Evolutionary conservation across 1,140 invertebrate species (phyloP).

Genomic region (Theocolax elegans): DNA sequence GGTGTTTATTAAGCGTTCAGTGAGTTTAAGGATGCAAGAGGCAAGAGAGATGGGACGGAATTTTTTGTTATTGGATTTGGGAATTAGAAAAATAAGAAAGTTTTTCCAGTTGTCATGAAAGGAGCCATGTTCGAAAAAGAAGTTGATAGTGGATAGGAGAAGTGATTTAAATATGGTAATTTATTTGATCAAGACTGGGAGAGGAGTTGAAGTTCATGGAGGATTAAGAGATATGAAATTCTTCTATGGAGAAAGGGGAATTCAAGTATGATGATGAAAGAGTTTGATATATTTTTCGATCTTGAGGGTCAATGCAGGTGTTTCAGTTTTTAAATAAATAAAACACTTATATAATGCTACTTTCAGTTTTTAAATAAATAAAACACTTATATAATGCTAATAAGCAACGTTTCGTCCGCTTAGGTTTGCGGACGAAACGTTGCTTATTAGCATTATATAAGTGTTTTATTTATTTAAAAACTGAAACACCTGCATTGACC

Average conservation of each 20-base stretch:
- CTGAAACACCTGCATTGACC: no score
- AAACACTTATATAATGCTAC: no score
- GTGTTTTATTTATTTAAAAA: no score
- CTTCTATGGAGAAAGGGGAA: not conserved
- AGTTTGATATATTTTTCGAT: no score
- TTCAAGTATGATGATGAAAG: not conserved
- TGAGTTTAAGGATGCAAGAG: conserved; percentile 13
- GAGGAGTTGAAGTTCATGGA: not conserved
- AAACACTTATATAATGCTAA: no score
- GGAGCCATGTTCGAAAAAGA: not conserved
- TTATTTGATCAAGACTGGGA: conserved; percentile 8
- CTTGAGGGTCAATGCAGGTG: no score
- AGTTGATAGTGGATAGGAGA: not conserved
- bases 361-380: no score
- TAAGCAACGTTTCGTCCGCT: no score
- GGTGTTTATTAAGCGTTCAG: conserved; percentile 18
- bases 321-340: no score
- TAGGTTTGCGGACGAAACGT: no score
- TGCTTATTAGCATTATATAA: no score
- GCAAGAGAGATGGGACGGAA: conserved; percentile 37
- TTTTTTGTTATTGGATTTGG: conserved; percentile 20
- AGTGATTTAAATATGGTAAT: not conserved
- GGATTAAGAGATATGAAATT: not conserved
- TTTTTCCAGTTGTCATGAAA: conserved; percentile 25
- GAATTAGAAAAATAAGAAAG: conserved; percentile 24